phyloP scores from a whole-genome alignment of 2,888 invertebrate species.

The Luffia ferchaultella region DNA sequence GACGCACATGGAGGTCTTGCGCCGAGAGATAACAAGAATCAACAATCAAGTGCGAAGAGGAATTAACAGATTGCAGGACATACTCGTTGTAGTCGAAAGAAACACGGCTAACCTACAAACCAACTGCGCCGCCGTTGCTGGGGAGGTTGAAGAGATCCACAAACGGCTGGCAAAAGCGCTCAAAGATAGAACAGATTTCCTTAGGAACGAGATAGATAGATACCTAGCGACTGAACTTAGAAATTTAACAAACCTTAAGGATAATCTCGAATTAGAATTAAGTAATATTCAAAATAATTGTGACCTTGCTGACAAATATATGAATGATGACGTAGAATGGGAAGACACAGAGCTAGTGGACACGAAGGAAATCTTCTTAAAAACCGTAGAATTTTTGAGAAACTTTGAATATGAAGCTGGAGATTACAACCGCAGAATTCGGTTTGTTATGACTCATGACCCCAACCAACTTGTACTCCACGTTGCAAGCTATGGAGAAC shows the following conservation, averaged over 20 bases:
- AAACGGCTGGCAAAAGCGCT: constrained; percentile 86
- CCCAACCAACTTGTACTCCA: constrained; percentile 90
- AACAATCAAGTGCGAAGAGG: constrained; percentile 91
- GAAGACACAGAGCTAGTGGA: constrained; percentile 93
- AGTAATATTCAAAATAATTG: constrained; percentile 96
- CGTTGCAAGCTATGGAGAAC: constrained; percentile 88
- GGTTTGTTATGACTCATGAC: constrained; percentile 90
- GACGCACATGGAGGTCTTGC: constrained; percentile 94
- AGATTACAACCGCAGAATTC: constrained; percentile 85
- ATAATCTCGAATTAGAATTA: constrained; percentile 94
- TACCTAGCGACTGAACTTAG: constrained; percentile 90
- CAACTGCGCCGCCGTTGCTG: constrained; percentile 88
- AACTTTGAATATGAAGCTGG: constrained; percentile 95
- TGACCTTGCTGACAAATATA: constrained; percentile 94
- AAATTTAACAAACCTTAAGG: constrained; percentile 86
- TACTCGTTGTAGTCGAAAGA: constrained; percentile 84
- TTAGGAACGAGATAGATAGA: constrained; percentile 90
- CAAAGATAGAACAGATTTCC: constrained; percentile 87
- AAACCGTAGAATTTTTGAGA: constrained; percentile 93
- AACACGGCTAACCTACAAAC: constrained; percentile 88
- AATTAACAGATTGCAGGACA: constrained; percentile 88
- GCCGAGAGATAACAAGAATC: constrained; percentile 89
- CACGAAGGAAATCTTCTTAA: constrained; percentile 94
- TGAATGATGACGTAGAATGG: constrained; percentile 90
- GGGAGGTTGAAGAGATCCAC: constrained; percentile 94